Evolutionary conservation across 2,113 vertebrate genomes (phyloP).

Genomic region (Gallinago jamesoni): DNA sequence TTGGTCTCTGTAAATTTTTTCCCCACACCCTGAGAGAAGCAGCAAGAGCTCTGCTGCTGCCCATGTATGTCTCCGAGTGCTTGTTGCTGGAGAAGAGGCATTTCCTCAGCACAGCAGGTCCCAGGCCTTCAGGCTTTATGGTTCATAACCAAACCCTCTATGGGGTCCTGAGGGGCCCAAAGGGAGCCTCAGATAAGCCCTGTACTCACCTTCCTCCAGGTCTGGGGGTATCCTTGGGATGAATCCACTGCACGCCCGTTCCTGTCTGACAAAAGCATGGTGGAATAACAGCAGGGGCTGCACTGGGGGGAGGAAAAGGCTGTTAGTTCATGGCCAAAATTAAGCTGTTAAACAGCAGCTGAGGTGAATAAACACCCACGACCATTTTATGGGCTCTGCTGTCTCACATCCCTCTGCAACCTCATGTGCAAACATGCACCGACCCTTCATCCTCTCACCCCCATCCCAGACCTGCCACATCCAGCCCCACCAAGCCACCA

Average conservation of each 20-base stretch:
- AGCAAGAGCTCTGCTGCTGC: not conserved
- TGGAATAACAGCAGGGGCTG: not conserved
- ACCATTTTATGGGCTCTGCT: not conserved
- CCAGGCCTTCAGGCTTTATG: not conserved
- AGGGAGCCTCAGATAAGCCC: not conserved
- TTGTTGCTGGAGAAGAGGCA: not conserved
- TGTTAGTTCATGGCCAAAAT: not conserved
- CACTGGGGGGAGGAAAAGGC: not conserved
- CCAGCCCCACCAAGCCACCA: not conserved
- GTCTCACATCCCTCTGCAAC: not conserved
- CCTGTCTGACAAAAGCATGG: rapidly evolving
- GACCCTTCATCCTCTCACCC: not conserved
- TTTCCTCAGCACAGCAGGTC: not conserved
- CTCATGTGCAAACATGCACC: not conserved
- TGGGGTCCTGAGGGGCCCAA: not conserved
- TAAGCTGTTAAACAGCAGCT: not conserved
- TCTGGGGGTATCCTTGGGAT: not conserved
- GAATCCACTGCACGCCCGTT: not conserved
- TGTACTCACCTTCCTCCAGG: not conserved
- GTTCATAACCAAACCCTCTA: not conserved
- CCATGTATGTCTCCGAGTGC: not conserved
- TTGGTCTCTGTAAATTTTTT: not conserved
- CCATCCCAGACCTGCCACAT: not conserved
- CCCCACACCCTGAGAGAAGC: not conserved
- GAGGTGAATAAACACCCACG: not conserved